Base-by-base conservation (phyloP, 2,797 vertebrate genomes). In the Sebastes hopkinsi region DNA sequence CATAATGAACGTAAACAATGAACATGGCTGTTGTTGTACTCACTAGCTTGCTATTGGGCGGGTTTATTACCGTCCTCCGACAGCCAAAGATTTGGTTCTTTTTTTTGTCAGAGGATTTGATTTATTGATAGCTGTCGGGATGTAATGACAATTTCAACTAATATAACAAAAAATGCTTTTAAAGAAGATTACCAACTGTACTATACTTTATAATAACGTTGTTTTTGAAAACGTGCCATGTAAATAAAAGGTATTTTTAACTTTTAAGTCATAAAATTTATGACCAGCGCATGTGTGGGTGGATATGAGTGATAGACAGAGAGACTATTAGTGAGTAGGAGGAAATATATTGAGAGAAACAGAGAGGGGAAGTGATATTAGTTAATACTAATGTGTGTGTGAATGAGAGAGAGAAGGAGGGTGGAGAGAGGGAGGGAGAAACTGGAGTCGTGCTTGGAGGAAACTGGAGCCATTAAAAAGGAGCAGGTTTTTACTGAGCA, bases 391-490 rank as follows among this genome's bases (percentile, higher is more conserved):
- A 42, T 30, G 32, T 54, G 69, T 62, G 16, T 61, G 50, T 68
- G 30, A 61, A 58, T 8, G 61, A 65, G 58, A 38, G 8, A 32
- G 79, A 58, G 77, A 52, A 73, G 83, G 69, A 38, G 12, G 12
- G 12, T 38, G 36, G 36, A 58, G 61, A 27, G 54, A n/a, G 69
- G 23, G 79, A 54, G 90, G 92, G 92, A 92, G 92, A 94, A 92
- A 91, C 92, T 77, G 76, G 78, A 89, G 79, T 90, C 86, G 76
- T 74, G 84, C 89, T 75, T 6, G 18, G 83, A 93, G 94, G 93
- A 95, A 95, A 94, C 92, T 82, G 77, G 83, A 92, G 80, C 90
- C 93, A 88, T 93, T 95, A 94, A 94, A 94, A 94, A 92, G 87
- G 90, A 92, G 91, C 91, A 93, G 78, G 81, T 89, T 94, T 96